Base-by-base conservation (phyloP, 2,888 invertebrate genomes). In the Rotaria socialis region DNA sequence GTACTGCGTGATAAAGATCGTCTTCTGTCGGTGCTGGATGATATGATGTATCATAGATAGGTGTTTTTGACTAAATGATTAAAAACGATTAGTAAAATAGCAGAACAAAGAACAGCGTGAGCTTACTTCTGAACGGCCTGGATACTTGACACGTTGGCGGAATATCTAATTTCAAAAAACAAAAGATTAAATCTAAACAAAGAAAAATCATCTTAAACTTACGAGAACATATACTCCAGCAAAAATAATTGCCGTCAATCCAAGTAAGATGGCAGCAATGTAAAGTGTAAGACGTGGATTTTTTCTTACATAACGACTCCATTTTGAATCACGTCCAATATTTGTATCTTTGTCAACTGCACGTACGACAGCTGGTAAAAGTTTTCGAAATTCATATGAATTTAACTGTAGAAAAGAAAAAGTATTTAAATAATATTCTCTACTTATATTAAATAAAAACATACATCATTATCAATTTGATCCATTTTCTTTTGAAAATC, bases 401-500 rank as follows among this genome's bases (percentile, higher is more conserved):
- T 80, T 43, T 14, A 80, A 47, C 80, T 80, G 47, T 24, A 80
- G 47, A 43, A 43, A 10, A 43, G 3, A 22, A 11, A 7, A 80
- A 8, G 24, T 10, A 22, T 47, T 24, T 47, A 8, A 47, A 10
- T 24, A 41, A 41, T 50, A 50, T 11, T 50, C 0, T 47, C 2
- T 22, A 22, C 22, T 22, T 55, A 22, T 43, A 16, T 80, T 47
- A 2, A 19, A 24, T 24, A 24, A 2, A 27, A 27, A 11, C 19
- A 7, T 80, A 80, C 80, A n/a, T 80, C 80, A 24, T 0, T 3
- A 80, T 80, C 80, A 7, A 80, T 80, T 80, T 47, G 47, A 80
- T 80, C 47, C 80, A 80, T 80, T 80, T 80, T 80, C 24, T 22
- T 80, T 47, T 47, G 24, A 47, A 80, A 80, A 41, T 80, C 80